Conservation (phyloP, 1,140 invertebrate genomes). For the Leptonema lineaticorne region DNA sequence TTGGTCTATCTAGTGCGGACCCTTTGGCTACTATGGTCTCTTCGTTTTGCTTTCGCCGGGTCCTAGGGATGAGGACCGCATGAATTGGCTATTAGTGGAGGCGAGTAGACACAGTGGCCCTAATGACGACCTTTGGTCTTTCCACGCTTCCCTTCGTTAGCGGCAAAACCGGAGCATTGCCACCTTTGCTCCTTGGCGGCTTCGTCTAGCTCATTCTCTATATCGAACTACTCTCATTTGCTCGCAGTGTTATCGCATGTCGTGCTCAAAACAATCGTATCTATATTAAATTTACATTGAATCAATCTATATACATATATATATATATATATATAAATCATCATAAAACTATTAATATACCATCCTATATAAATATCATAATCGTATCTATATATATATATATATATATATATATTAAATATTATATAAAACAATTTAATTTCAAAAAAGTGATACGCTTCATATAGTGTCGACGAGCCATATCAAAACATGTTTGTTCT, state of each 20-base stretch:
- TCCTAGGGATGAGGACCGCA: conserved; percentile 15
- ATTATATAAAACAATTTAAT: no score
- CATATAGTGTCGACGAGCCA: conserved; percentile 1
- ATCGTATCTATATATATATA: no score
- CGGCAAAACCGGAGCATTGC: conserved; percentile 48
- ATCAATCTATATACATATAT: no score
- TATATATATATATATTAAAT: no score
- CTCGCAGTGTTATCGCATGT: not conserved
- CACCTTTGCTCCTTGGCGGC: conserved; percentile 34
- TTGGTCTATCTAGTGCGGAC: not conserved
- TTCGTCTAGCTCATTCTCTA: conserved; percentile 19
- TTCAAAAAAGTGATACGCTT: no score
- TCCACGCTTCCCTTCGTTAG: conserved; percentile 56
- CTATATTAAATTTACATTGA: no score
- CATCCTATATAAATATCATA: no score
- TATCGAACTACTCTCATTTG: not conserved
- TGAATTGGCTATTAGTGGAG: conserved; percentile 43
- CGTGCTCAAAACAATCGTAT: no score
- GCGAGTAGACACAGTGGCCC: conserved; percentile 52
- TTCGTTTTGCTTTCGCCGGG: not conserved
- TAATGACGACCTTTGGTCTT: conserved; percentile 59
- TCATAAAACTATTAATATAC: no score
- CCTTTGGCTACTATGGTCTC: not conserved
- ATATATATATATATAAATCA: no score
- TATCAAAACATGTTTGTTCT: conserved; percentile 17